Base-by-base conservation (phyloP, 2,113 vertebrate species). In the Regulus satrapa region DNA sequence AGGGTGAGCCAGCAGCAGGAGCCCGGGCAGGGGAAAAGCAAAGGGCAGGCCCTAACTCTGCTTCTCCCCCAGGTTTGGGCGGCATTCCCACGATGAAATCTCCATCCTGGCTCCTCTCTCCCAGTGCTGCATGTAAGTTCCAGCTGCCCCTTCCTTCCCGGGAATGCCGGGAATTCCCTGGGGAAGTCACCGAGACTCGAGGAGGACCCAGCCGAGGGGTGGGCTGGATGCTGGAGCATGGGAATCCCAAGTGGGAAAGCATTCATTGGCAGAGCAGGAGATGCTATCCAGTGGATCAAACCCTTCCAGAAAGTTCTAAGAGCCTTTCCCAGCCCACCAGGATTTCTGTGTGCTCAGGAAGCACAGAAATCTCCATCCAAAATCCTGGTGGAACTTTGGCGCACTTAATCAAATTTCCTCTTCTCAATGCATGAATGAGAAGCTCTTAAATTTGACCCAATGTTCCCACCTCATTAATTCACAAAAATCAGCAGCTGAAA, bases 111-210 rank as follows among this genome's bases (percentile, higher is more conserved):
- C 99, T 3, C 99, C 99, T 0, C 97, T 99, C 32, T 97, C 97
- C 66, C 99, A 99, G 97, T 99, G 99, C 69, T 99, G 99, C 98
- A 95, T 97, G 99, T 99, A 96, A 99, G 99, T 98, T 8, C 85
- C 88, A 32, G 56, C 81, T 51, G 38, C 56, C 2, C 8, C 31
- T 38, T 13, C 95, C 80, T 28, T 26, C 76, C 43, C 16, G 8
- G 48, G 12, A 18, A 1, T 5, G 1, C 1, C 2, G 5, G 4
- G n/a, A n/a, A n/a, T n/a, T n/a, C n/a, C n/a, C 40, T 15, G 66
- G 49, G 61, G 28, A 32, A 5, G 9, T 14, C 77, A 26, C 55
- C 54, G 26, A 1, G 46, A 25, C 43, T 0, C 54, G 1, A 51
- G 66, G 40, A 62, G 48, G 16, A 31, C 45, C 32, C 66, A 54